Evolutionary conservation across 2,888 invertebrate genomes (phyloP), one percentile per base, ranked within the genome.

Genomic region (Willowsia nigromaculata): DNA sequence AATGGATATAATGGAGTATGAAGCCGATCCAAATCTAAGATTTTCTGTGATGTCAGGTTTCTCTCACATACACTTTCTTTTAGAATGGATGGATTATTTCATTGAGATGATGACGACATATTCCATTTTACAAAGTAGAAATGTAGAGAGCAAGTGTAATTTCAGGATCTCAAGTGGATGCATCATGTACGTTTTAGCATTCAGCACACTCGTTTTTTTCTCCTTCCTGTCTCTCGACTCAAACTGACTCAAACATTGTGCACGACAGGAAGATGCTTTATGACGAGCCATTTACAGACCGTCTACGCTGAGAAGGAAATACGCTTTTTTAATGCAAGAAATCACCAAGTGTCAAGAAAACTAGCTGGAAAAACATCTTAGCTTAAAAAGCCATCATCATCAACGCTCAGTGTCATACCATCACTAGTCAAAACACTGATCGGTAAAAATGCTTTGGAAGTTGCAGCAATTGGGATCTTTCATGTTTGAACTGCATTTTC

Each of bases 291-390:
- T n/a, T n/a, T n/a, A 56, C 56, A 11, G 33, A 56, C 1, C 40
- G 43, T 13, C 40, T 40, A 0, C 25, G 56, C 56, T 56, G 15
- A 11, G 68, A 27, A 82, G 82, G 65, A 82, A 40, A 82, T 65
- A 82, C 82, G 82, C 82, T 68, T 68, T 83, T 82, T 83, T 68
- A 68, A 83, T 65, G 82, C 43, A 68, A 83, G 68, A 68, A 83
- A 83, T 83, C 82, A 50, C 18, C 47, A 40, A 27, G 59, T 65
- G 65, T 83, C 50, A 83, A 18, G 13, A n/a, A 33, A 68, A 47
- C 37, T 30, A 81, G 40, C 71, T 74, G 56, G 68, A 71, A 71
- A 68, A 11, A 33, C 9, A 37, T 37, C 40, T 76, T 76, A 85
- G 30, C 59, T 78, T 78, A 59, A 78, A 85, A 85, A 78, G 76